Base-by-base conservation (phyloP, 1,140 invertebrate genomes). In the Eubasilissa regina region DNA sequence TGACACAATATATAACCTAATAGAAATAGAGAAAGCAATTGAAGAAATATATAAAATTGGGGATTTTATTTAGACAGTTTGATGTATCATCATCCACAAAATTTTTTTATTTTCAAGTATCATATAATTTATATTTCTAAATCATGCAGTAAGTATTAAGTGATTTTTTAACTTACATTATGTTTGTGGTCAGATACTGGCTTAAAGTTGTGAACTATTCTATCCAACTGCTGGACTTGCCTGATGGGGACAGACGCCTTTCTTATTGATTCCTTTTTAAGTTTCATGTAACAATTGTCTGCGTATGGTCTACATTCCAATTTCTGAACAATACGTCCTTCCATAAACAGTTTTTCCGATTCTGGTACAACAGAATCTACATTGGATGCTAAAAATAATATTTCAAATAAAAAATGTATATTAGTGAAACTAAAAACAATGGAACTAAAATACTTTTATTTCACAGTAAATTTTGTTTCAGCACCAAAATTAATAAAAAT, bases 301-400 rank as follows among this genome's bases (percentile, higher is more conserved):
- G 94, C 95, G 87, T 95, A 94, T 43, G 97, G 97, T 48, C 95
- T 91, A 87, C 97, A 98, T 88, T 99, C 97, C 47, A 98, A 89
- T 87, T 97, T 96, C 86, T 98, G 97, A 43, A 97, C 95, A 84
- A 99, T 97, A 85, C 95, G 94, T 0, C 97, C 97, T 90, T 98
- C 96, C 90, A 98, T 93, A 78, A 92, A 93, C 0, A 98, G 87
- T 87, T 96, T 97, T 79, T 97, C 96, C 83, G 91, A 90, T 88
- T 96, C 95, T 58, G 94, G 92, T 21, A 94, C 89, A 17, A 94
- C 91, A 13, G 92, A 86, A 86, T 93, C 93, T 15, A 89, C 92
- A 84, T 88, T 90, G 55, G 90, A 86, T 82, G 91, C 91, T 93
- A 82, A 35, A 74, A 56, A 56, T 44, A 25, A 25, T 17, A 44